Conservation (phyloP, 2,113 vertebrate species). For the Rhineura floridana region DNA sequence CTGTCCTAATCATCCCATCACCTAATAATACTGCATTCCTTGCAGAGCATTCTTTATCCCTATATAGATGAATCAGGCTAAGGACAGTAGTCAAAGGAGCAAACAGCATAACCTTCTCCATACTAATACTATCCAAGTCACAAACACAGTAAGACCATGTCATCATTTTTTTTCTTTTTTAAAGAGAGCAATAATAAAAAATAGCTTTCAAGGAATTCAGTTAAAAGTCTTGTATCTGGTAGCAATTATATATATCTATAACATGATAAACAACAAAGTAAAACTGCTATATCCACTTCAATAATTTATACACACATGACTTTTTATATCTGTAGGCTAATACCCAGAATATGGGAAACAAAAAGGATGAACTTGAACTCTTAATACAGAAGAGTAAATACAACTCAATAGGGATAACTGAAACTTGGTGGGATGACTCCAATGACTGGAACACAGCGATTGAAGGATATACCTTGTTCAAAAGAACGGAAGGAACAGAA, state of each 20-base stretch:
- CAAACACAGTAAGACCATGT: neutral
- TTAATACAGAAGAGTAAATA: too few species aligned
- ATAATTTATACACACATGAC: constrained; percentile 27
- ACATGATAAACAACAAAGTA: neutral
- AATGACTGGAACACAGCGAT: too few species aligned
- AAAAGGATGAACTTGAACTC: too few species aligned
- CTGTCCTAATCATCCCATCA: neutral
- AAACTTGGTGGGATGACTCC: too few species aligned
- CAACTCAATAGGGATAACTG: too few species aligned
- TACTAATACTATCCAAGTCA: neutral
- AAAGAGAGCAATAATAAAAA: accelerated
- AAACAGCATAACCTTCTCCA: neutral
- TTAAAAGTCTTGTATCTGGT: constrained; percentile 17
- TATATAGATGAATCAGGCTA: neutral
- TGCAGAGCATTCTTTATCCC: neutral
- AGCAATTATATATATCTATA: neutral
- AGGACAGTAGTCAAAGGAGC: neutral
- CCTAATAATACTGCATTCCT: neutral
- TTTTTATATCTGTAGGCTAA: too few species aligned
- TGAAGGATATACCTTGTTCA: too few species aligned
- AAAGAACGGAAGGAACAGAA: too few species aligned
- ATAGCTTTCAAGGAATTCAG: neutral
- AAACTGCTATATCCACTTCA: neutral
- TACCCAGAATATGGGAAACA: too few species aligned
- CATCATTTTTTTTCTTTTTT: neutral